Base-by-base conservation (phyloP, 2,113 vertebrate genomes). In the Romanogobio albipinnatus region DNA sequence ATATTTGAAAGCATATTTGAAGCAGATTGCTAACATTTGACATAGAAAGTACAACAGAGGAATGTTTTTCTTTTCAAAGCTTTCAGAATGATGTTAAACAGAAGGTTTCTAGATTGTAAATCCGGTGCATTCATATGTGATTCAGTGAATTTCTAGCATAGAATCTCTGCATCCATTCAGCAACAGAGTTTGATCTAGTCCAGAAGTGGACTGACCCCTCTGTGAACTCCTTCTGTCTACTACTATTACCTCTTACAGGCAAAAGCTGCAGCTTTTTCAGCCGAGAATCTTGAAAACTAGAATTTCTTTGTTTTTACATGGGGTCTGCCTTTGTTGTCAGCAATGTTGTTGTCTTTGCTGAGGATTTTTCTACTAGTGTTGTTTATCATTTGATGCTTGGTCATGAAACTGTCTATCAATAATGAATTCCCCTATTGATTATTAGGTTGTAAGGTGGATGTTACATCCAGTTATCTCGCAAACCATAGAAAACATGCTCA, bases 241-340 rank as follows among this genome's bases (percentile, higher is more conserved):
- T 51, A 61, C 45, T 33, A 22, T 81, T 33, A 33, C 39, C 43
- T 66, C 61, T 61, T 66, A 15, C 8, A 66, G 58, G 43, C 78
- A 49, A 49, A 19, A 47, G 1, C 78, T 66, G 78, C 59, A 64
- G 59, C 39, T 66, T 81, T 66, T 66, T 51, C 61, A 66, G 43
- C 24, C 33, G 24, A 66, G 9, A 24, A 49, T 49, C n/a, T 81
- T 66, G 26, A 51, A 33, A 29, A 81, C 26, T 33, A 17, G 17
- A 79, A 47, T 45, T 8, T 45, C 36, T 61, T 79, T 77, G 49
- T 77, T 56, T 33, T n/a, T 39, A 22, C 19, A 58, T 3, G 1
- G 7, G 56, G 11, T 15, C 75, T 61, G 33, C 13, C 13, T 79
- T 62, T 62, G 24, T 19, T 62, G 75, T 19, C 29, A 45, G 36